Conservation (phyloP, 2,113 vertebrate genomes). For the Brevimyrus niger region DNA sequence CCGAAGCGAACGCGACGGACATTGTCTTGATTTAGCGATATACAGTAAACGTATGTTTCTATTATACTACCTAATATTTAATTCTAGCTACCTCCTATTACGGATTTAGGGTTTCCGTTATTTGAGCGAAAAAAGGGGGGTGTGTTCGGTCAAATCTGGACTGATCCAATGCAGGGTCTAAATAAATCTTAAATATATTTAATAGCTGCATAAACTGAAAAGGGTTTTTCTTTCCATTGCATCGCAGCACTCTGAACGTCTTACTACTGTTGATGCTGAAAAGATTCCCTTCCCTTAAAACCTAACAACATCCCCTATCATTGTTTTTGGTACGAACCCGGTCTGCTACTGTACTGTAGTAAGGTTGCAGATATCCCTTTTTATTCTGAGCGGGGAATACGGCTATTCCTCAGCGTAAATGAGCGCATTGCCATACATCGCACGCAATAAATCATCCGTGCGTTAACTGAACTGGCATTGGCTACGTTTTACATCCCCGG, state of each 20-base stretch:
- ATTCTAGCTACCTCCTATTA: neutral
- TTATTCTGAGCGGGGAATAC: constrained; percentile 38
- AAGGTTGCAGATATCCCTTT: constrained; percentile 20
- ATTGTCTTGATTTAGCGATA: neutral
- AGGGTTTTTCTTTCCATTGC: no score
- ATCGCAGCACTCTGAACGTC: neutral
- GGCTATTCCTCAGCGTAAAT: constrained; percentile 13
- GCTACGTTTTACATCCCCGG: constrained; percentile 15
- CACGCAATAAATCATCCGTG: constrained; percentile 18
- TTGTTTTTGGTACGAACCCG: constrained; percentile 2
- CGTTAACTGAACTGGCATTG: neutral
- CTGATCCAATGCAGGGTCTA: neutral
- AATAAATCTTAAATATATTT: neutral
- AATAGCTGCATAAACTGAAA: neutral
- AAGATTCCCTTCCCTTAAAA: neutral
- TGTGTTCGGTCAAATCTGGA: neutral
- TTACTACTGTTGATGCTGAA: neutral
- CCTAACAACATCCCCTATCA: constrained; percentile 13
- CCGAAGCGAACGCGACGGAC: constrained; percentile 73
- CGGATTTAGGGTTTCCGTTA: constrained; percentile 7
- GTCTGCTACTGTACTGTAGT: constrained; percentile 11
- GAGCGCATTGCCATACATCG: neutral
- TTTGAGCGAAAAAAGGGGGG: neutral
- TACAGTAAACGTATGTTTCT: neutral
- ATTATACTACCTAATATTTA: constrained; percentile 3